Conservation (phyloP, 2,113 vertebrate species). For the Micronycteris hirsuta region DNA sequence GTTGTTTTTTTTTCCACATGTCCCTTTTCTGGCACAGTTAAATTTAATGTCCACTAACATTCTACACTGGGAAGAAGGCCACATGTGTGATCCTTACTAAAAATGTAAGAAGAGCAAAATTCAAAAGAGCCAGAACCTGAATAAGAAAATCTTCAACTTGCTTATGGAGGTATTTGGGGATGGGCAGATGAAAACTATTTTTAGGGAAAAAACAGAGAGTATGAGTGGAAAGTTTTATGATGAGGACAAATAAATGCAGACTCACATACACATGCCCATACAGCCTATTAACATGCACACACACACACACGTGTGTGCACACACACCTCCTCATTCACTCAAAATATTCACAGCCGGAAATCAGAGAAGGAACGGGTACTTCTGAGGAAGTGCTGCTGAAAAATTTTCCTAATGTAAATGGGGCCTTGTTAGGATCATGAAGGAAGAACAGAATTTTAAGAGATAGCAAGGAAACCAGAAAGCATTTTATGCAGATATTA, state of each 20-base stretch:
- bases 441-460: background rate
- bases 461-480: background rate
- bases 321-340: background rate
- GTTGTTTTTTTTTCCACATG: background rate
- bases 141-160: background rate
- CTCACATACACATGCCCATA: background rate
- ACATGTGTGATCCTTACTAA: background rate
- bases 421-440: background rate
- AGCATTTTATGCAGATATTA: background rate
- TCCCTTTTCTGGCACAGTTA: background rate
- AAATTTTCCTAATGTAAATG: background rate
- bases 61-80: background rate
- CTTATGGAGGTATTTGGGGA: background rate
- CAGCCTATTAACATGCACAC: background rate
- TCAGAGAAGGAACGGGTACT: background rate
- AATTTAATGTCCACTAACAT: background rate
- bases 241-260: background rate
- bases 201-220: background rate
- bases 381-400: background rate
- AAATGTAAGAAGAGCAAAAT: background rate
- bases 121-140: background rate
- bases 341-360: background rate
- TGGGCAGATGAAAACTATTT: background rate
- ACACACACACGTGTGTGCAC: background rate
- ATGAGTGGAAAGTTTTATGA: background rate